Base-by-base conservation (phyloP, 1,140 invertebrate species). In the Nasonia giraulti region DNA sequence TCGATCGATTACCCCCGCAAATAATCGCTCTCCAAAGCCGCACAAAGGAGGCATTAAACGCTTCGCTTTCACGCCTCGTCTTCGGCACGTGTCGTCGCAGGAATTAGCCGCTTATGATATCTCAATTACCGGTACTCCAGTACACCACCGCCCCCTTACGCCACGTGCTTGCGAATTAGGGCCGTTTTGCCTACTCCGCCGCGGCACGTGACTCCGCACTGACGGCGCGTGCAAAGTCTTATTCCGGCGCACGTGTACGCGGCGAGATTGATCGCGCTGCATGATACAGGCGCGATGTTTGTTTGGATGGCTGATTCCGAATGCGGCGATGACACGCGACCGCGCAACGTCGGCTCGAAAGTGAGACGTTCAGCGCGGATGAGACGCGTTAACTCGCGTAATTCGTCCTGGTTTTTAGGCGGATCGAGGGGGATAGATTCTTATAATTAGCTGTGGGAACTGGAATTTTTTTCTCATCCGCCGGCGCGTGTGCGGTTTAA, bases 51-150 rank as follows among this genome's bases (percentile, higher is more conserved):
- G 17, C 33, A 37, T 37, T 37, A 37, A 37, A 37, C 5, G 62
- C 8, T 20, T n/a, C 17, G 62, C 62, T 17, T 20, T 17, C 62
- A n/a, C 62, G 62, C 62, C 4, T n/a, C 62, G 62, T 66, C 62
- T 69, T 17, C 6, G 31, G 50, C 81, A 33, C 73, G 74, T 44
- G 74, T 2, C 37, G 74, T 17, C 20, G 55, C 6, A 7, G 75
- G 80, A 87, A 90, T 90, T 88, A 89, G 85, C 85, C 14, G 20
- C 27, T 79, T 85, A 90, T 91, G 89, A 91, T 91, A 91, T 91
- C 89, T 90, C 90, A 90, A 90, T 91, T 91, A 91, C 86, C 78
- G 20, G 33, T 75, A 76, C 84, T 89, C 86, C 84, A 77, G 86
- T 80, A 71, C 40, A 76, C 83, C 68, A 76, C 83, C 68, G 86